phyloP scores from a whole-genome alignment of 2,113 vertebrate genomes.

The Hymenochirus boettgeri region DNA sequence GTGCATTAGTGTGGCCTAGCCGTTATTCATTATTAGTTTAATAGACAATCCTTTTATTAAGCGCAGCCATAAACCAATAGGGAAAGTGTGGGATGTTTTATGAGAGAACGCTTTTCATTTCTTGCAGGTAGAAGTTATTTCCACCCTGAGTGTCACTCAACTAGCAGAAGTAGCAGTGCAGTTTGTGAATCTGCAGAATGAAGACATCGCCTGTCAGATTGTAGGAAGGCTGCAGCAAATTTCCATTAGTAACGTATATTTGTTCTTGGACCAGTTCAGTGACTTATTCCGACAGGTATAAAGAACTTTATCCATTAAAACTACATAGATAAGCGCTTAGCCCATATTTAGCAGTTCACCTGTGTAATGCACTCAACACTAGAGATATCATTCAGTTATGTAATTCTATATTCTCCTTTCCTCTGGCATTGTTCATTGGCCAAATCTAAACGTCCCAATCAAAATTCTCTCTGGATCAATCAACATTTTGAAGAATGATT shows the following conservation, averaged over 20 bases:
- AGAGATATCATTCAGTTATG: too few species aligned
- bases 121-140: slow-evolving; percentile 37
- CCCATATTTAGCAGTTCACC: too few species aligned
- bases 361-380: too few species aligned
- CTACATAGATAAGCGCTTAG: too few species aligned
- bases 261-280: slow-evolving; percentile 38
- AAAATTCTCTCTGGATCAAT: slow-evolving; percentile 38
- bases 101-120: not conserved
- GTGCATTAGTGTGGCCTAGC: too few species aligned
- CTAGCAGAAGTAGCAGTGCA: slow-evolving; percentile 41
- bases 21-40: too few species aligned
- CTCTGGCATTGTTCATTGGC: slow-evolving; percentile 10
- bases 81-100: too few species aligned
- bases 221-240: slow-evolving; percentile 29
- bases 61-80: too few species aligned
- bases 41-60: too few species aligned
- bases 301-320: too few species aligned
- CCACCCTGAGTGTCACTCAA: slow-evolving; percentile 37
- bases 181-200: slow-evolving; percentile 20
- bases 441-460: slow-evolving; percentile 4
- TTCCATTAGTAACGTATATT: slow-evolving; percentile 3
- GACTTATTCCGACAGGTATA: slow-evolving; percentile 30
- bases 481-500: not conserved
- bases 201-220: slow-evolving; percentile 42
- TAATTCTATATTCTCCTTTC: slow-evolving; percentile 13